Percentiles rank a stretch among this genome's conserved stretches.
Evolutionary conservation across 2,888 invertebrate species (phyloP).

Genomic region (Dugesia japonica): DNA sequence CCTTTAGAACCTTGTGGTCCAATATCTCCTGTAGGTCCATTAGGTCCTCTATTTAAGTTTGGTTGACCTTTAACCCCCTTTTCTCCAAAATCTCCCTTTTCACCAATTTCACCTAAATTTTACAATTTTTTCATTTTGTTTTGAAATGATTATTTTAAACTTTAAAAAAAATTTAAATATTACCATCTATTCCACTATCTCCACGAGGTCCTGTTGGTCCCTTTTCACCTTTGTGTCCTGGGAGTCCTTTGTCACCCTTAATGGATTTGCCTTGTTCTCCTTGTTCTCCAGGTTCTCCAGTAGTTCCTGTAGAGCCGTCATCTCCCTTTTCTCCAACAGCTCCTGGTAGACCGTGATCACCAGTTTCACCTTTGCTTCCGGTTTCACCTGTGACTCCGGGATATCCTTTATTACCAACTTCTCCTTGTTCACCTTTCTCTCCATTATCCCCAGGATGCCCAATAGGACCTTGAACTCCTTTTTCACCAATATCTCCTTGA

Average conservation of each 20-base stretch:
- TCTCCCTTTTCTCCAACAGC: neutral
- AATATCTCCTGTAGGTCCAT: neutral
- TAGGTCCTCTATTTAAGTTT: neutral
- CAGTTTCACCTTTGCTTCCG: neutral
- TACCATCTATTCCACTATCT: conserved; percentile 8
- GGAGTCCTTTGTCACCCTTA: neutral
- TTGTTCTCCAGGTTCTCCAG: neutral
- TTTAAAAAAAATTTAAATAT: neutral
- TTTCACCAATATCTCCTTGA: neutral
- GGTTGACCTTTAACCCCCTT: conserved; percentile 21
- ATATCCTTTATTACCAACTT: neutral
- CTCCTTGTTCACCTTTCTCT: neutral
- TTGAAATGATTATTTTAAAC: neutral
- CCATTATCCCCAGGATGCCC: neutral
- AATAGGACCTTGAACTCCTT: neutral
- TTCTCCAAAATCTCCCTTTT: conserved; percentile 4
- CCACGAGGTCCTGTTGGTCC: conserved; percentile 20
- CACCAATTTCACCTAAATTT: neutral
- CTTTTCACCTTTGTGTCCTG: neutral
- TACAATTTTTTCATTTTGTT: too few species aligned
- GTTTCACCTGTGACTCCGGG: neutral
- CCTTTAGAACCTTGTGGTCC: neutral
- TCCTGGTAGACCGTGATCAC: neutral
- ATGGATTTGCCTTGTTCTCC: neutral
- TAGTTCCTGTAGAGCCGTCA: neutral